Conservation (phyloP, 2,888 invertebrate species). For the Patella pellucida region DNA sequence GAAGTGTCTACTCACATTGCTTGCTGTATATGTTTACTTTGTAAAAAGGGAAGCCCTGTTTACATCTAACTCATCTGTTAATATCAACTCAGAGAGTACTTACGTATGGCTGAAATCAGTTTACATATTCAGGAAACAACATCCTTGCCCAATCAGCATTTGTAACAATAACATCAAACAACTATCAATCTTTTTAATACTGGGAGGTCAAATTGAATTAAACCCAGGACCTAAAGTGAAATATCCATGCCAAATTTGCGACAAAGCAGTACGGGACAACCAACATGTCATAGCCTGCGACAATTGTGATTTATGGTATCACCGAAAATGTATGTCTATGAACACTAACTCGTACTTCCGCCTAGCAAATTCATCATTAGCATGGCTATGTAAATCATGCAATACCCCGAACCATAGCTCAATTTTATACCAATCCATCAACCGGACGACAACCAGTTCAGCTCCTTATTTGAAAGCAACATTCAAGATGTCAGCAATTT, state of each 20-base stretch:
- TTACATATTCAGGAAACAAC: too few relatives aligned
- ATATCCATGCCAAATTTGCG: constrained; percentile 2
- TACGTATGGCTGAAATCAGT: too few relatives aligned
- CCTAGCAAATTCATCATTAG: not conserved
- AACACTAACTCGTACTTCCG: not conserved
- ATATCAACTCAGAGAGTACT: too few relatives aligned
- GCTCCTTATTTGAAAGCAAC: too few relatives aligned
- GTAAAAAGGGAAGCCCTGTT: too few relatives aligned
- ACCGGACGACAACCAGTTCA: too few relatives aligned
- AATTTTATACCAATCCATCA: constrained; percentile 6
- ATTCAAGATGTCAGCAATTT: not conserved
- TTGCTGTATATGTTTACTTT: too few relatives aligned
- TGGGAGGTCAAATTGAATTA: constrained; percentile 8
- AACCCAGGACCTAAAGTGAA: constrained; percentile 17
- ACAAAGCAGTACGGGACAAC: not conserved
- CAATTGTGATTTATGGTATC: constrained; percentile 14
- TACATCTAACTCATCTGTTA: too few relatives aligned
- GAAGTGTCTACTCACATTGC: too few relatives aligned
- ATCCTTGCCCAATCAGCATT: too few relatives aligned
- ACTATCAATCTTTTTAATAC: not conserved
- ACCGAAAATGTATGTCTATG: constrained; percentile 8
- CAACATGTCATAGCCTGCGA: constrained; percentile 14
- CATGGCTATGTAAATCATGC: constrained; percentile 12
- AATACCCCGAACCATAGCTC: constrained; percentile 6
- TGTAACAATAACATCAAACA: too few relatives aligned